These are phyloP conservation scores for Enteromius unitaeniatus DNA, from an alignment of 2,797 vertebrate genomes.

Conservation along the genomic window DNA sequence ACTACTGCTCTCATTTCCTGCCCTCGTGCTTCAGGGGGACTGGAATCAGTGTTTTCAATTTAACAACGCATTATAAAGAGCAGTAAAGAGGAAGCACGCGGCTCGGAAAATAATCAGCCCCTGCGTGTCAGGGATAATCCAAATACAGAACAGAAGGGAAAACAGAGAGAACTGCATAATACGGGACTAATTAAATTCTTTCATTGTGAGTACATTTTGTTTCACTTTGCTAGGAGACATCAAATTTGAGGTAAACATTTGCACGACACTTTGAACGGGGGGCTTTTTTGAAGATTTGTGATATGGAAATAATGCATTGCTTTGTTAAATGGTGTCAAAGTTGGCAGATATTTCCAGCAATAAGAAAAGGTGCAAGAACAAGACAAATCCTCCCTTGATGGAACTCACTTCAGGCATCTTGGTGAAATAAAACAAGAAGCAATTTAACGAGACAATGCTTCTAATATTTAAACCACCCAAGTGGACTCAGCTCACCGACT, in stretches of 20 bases:
- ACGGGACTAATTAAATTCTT: conserved; percentile 65
- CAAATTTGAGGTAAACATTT: conserved; percentile 48
- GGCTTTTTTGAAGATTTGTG: conserved; percentile 23
- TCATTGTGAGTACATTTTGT: conserved; percentile 70
- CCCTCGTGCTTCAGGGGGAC: conserved; percentile 55
- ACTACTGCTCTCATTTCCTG: conserved; percentile 65
- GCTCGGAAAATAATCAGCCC: conserved; percentile 57
- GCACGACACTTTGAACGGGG: conserved; percentile 48
- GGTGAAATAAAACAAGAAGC: conserved; percentile 6
- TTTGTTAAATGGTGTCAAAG: conserved; percentile 11
- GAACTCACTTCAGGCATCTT: conserved; percentile 9
- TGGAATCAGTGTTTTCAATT: conserved; percentile 35
- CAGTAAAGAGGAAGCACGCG: conserved; percentile 30
- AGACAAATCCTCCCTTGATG: not conserved
- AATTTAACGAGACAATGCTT: not conserved
- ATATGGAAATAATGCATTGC: conserved; percentile 41
- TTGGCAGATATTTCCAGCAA: conserved; percentile 17
- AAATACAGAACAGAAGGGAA: conserved; percentile 62
- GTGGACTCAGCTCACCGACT: not conserved
- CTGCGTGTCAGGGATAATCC: conserved; percentile 55
- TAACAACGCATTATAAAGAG: conserved; percentile 64
- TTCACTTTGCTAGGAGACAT: conserved; percentile 43
- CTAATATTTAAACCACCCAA: conserved; percentile 15
- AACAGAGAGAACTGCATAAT: conserved; percentile 52
- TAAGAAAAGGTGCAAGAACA: not conserved